Conservation (phyloP, 1,140 invertebrate species). For the Drosophila takahashii region DNA sequence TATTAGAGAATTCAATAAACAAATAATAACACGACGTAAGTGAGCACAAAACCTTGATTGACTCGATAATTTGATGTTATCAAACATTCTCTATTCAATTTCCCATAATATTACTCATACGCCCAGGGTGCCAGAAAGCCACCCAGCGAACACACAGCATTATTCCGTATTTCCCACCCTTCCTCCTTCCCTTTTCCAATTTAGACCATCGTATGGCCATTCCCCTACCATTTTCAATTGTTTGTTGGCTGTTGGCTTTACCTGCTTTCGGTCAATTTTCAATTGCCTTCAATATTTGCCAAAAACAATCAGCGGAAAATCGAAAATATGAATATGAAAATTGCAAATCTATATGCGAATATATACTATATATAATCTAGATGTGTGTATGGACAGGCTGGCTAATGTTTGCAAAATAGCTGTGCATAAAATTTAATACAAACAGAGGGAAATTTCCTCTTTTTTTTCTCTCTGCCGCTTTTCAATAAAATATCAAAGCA, state of each 20-base stretch:
- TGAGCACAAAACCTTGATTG: slow-evolving; percentile 15
- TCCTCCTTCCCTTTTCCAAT: neutral
- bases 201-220: neutral
- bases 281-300: slow-evolving; percentile 55
- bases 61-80: slow-evolving; percentile 28
- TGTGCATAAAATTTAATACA: slow-evolving; percentile 50
- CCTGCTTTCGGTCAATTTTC: slow-evolving; percentile 43
- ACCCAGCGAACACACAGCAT: neutral
- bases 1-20: neutral
- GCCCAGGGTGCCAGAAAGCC: slow-evolving; percentile 13
- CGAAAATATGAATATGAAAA: slow-evolving; percentile 55
- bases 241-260: slow-evolving; percentile 27
- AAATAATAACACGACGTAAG: neutral
- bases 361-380: slow-evolving; percentile 12
- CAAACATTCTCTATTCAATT: slow-evolving; percentile 25
- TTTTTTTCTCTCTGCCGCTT: slow-evolving; percentile 10
- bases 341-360: slow-evolving; percentile 35
- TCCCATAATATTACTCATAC: slow-evolving; percentile 36
- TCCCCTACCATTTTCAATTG: slow-evolving; percentile 19
- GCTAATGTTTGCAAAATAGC: slow-evolving; percentile 45
- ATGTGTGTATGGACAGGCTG: slow-evolving; percentile 16
- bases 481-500: slow-evolving; percentile 48
- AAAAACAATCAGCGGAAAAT: slow-evolving; percentile 51
- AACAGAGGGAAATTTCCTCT: slow-evolving; percentile 5
- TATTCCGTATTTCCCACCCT: slow-evolving; percentile 4